Conservation (phyloP, 2,888 invertebrate species). For the Spodoptera exigua region DNA sequence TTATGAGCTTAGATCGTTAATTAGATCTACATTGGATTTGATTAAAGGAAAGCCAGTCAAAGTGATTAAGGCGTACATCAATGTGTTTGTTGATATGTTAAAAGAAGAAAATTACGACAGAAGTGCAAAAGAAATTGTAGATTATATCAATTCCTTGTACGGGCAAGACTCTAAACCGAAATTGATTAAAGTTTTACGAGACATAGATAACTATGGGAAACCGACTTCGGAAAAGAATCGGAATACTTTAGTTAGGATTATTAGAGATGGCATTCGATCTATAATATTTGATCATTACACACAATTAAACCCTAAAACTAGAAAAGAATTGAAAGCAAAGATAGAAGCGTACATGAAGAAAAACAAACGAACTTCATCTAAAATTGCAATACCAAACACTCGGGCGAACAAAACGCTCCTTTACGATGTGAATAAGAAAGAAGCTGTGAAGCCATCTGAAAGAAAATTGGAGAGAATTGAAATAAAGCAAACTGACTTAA, state of each 20-base stretch:
- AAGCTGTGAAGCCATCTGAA: no score
- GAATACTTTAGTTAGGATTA: slow-evolving; percentile 53
- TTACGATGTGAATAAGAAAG: no score
- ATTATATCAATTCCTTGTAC: slow-evolving; percentile 69
- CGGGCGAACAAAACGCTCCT: no score
- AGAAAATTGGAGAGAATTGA: no score
- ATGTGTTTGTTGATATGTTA: slow-evolving; percentile 40
- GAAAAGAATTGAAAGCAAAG: slow-evolving; percentile 55
- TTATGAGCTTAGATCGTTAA: slow-evolving; percentile 48
- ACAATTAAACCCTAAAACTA: slow-evolving; percentile 56
- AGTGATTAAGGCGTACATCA: slow-evolving; percentile 54
- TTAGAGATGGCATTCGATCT: slow-evolving; percentile 60
- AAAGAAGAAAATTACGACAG: slow-evolving; percentile 37
- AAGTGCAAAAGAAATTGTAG: slow-evolving; percentile 46
- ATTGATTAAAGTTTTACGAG: slow-evolving; percentile 57
- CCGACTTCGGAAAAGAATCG: slow-evolving; percentile 50
- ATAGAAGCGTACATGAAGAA: slow-evolving; percentile 32
- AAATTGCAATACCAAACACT: no score
- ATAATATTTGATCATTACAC: slow-evolving; percentile 69
- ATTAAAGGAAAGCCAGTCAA: slow-evolving; percentile 50
- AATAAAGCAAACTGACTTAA: no score
- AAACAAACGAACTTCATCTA: no score
- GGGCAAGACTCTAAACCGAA: slow-evolving; percentile 47
- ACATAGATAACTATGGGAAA: slow-evolving; percentile 59
- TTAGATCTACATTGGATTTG: slow-evolving; percentile 56